phyloP scores from a whole-genome alignment of 2,797 vertebrate genomes.

The Falco naumanni region DNA sequence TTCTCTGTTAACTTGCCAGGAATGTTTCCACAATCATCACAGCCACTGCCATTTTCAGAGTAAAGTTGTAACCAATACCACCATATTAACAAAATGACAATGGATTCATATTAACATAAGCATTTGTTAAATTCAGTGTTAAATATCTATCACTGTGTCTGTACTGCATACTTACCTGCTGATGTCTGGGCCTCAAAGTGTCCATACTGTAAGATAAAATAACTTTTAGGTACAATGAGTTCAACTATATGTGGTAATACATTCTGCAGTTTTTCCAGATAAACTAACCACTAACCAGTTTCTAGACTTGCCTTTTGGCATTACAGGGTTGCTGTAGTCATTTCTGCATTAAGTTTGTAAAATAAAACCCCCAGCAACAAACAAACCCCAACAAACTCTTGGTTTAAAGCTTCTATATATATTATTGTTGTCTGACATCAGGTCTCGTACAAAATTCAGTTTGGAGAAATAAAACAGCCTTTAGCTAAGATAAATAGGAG shows the following conservation, averaged over 20 bases:
- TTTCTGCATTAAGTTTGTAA: neutral
- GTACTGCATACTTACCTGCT: neutral
- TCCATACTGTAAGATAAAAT: neutral
- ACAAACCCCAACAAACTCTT: neutral
- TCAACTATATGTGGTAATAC: neutral
- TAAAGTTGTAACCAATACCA: neutral
- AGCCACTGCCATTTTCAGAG: neutral
- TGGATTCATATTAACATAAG: neutral
- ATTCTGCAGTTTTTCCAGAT: neutral
- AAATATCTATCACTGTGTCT: neutral
- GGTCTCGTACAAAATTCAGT: neutral
- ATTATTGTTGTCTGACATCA: neutral
- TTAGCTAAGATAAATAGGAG: neutral
- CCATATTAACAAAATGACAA: neutral
- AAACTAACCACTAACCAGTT: neutral
- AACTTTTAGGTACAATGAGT: neutral
- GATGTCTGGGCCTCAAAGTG: neutral
- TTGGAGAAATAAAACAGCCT: neutral
- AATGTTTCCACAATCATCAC: neutral
- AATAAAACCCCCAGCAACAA: neutral
- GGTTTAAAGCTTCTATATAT: neutral
- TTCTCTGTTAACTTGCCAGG: neutral
- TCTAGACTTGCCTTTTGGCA: neutral
- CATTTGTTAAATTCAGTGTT: neutral
- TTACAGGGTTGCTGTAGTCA: neutral